These are phyloP conservation scores for Cygnus buccinator DNA, from an alignment of 2,113 vertebrate species.

Conservation along the genomic window DNA sequence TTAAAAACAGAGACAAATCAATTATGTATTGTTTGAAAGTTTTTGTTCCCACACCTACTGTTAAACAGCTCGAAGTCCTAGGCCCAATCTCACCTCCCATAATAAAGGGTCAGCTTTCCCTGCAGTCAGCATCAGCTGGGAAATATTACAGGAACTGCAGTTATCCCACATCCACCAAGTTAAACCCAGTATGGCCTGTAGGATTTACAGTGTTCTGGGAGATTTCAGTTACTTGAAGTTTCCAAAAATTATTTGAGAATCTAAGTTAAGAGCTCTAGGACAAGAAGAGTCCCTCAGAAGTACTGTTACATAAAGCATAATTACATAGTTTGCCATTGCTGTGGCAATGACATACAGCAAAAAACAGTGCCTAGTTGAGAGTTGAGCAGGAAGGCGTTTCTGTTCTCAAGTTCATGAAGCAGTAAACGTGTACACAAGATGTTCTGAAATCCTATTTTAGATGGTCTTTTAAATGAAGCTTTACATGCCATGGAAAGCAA, in stretches of 20 bases:
- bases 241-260: not conserved
- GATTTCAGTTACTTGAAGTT: not conserved
- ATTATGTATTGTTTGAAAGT: not conserved
- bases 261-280: not conserved
- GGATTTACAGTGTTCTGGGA: not conserved
- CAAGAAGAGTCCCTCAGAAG: not conserved
- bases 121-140: not conserved
- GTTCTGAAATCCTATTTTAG: not conserved
- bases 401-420: not conserved
- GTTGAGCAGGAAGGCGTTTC: too few relatives aligned
- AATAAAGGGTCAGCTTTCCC: not conserved
- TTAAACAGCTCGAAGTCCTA: not conserved
- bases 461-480: not conserved
- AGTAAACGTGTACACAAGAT: not conserved
- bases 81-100: not conserved
- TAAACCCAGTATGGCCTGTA: not conserved
- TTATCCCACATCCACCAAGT: not conserved
- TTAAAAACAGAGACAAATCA: not conserved
- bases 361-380: not conserved
- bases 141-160: not conserved
- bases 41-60: not conserved
- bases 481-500: not conserved
- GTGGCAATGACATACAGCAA: not conserved
- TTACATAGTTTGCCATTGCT: too few relatives aligned
- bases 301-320: not conserved